These are phyloP conservation scores for Drosophila pegasa DNA, from an alignment of 2,888 invertebrate genomes.

Conservation along the genomic window DNA sequence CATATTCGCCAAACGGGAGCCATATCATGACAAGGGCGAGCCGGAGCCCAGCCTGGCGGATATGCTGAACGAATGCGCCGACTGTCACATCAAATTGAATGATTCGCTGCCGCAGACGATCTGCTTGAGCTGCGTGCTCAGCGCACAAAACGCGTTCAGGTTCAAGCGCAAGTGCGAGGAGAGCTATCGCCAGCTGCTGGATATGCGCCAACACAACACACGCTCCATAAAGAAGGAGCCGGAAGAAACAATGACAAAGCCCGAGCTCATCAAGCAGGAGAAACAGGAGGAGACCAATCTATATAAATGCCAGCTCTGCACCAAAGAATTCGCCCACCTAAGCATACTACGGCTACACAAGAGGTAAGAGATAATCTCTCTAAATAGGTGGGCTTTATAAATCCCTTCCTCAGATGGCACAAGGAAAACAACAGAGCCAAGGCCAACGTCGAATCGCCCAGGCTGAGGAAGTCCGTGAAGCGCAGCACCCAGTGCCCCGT, in stretches of 20 bases:
- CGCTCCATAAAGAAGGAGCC: background rate
- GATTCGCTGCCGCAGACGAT: conserved; percentile 45
- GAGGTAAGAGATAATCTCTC: conserved; percentile 18
- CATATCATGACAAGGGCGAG: background rate
- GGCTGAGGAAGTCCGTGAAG: background rate
- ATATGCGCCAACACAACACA: background rate
- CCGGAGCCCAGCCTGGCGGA: conserved; percentile 45
- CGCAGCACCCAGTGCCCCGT: background rate
- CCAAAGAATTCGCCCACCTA: conserved; percentile 26
- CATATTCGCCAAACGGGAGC: conserved; percentile 35
- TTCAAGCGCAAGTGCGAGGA: conserved; percentile 45
- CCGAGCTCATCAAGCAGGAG: background rate
- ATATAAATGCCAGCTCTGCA: conserved; percentile 21
- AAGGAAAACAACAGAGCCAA: background rate
- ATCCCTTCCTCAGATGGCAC: conserved; percentile 25
- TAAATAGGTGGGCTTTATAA: background rate
- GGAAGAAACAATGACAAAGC: background rate
- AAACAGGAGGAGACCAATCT: background rate
- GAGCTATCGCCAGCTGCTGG: conserved; percentile 23
- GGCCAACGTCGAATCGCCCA: background rate
- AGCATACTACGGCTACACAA: conserved; percentile 29
- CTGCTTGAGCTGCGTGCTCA: conserved; percentile 31
- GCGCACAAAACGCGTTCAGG: conserved; percentile 41
- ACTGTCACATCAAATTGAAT: conserved; percentile 26
- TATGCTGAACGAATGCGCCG: conserved; percentile 48